Evolutionary conservation across 1,140 invertebrate genomes (phyloP).

Genomic region (Panagrolaimus sp.): DNA sequence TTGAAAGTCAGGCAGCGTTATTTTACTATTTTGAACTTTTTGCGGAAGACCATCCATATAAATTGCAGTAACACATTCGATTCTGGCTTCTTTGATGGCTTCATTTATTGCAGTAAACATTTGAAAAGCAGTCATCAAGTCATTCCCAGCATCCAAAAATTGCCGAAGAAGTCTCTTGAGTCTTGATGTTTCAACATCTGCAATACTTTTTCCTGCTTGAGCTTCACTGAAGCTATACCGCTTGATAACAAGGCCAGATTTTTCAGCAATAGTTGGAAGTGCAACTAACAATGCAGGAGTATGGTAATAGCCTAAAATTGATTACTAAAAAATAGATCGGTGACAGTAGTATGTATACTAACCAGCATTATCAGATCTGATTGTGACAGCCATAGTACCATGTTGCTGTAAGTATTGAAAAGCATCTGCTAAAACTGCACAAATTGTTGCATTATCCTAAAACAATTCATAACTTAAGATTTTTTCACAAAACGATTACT

Average conservation of each 20-base stretch:
- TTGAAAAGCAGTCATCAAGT: neutral
- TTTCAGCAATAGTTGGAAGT: neutral
- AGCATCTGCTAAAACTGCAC: neutral
- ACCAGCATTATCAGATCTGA: constrained; percentile 3
- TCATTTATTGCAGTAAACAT: neutral
- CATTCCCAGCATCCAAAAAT: neutral
- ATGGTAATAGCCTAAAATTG: neutral
- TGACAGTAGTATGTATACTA: neutral
- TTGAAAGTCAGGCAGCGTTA: neutral
- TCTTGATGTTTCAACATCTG: neutral
- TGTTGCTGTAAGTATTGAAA: neutral
- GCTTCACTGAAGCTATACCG: constrained; percentile 1
- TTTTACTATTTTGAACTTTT: neutral
- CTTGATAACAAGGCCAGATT: neutral
- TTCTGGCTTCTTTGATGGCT: neutral
- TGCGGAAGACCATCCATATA: neutral
- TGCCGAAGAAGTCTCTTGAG: neutral
- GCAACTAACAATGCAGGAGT: neutral
- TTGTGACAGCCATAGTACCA: neutral
- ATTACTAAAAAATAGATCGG: neutral
- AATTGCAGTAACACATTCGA: neutral
- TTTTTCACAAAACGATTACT: neutral
- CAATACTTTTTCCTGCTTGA: neutral
- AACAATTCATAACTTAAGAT: neutral
- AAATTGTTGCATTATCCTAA: neutral